These are phyloP conservation scores for Petaurus breviceps DNA, from an alignment of 2,113 vertebrate species.

Conservation along the genomic window DNA sequence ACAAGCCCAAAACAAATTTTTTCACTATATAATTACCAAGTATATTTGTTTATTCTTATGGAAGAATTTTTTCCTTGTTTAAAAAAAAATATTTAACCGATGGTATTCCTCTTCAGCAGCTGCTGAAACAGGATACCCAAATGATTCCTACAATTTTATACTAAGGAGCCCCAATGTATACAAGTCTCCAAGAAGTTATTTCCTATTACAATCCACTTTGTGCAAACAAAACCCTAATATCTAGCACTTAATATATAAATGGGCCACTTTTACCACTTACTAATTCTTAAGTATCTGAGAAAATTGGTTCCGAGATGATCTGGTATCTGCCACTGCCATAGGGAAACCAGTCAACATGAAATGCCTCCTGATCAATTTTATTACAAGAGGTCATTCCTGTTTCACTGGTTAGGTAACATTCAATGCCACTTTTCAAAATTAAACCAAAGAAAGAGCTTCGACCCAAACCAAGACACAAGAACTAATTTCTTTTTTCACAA, in stretches of 20 bases:
- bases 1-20: slow-evolving; percentile 35
- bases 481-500: slow-evolving; percentile 22
- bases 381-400: slow-evolving; percentile 26
- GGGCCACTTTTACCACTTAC: neutral
- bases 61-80: neutral
- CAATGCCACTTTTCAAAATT: slow-evolving; percentile 45
- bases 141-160: neutral
- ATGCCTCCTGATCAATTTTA: neutral
- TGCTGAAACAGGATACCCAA: neutral
- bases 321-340: neutral
- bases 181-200: neutral
- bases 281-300: neutral
- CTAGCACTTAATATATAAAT: neutral
- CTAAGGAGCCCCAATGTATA: neutral
- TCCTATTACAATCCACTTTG: slow-evolving; percentile 16
- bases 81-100: neutral
- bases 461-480: slow-evolving; percentile 18
- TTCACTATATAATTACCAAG: neutral
- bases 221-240: slow-evolving; percentile 10
- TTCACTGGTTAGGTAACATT: slow-evolving; percentile 30
- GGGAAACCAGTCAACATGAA: neutral
- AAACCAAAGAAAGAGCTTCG: slow-evolving; percentile 31
- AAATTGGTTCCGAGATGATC: neutral
- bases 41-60: neutral
- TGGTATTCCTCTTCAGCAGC: neutral